phyloP scores from a whole-genome alignment of 2,113 vertebrate genomes.

The Pseudolaguvia tuberculata region DNA sequence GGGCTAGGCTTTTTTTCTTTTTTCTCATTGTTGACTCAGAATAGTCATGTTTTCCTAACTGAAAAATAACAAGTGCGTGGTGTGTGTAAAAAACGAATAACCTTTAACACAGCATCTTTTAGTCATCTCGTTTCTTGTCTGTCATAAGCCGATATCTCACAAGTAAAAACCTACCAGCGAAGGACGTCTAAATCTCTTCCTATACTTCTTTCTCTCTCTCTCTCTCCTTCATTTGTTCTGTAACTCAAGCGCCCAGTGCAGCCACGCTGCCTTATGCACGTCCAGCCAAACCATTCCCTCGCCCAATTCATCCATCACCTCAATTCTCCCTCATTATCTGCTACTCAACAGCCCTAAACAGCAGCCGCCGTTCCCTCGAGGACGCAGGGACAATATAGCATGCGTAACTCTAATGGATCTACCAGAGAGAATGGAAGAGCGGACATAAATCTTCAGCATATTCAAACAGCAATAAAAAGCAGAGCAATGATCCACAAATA shows the following conservation, averaged over 20 bases:
- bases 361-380: not conserved
- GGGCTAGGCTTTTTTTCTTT: not conserved
- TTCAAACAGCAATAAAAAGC: slow-evolving; percentile 40
- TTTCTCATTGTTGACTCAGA: not conserved
- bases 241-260: slow-evolving; percentile 7
- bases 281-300: slow-evolving; percentile 14
- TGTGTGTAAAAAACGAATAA: not conserved
- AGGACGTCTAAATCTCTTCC: too few species aligned
- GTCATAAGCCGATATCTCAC: slow-evolving; percentile 33
- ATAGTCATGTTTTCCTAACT: not conserved
- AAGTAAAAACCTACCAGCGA: not conserved
- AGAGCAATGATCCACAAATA: slow-evolving; percentile 41
- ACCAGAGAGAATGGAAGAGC: slow-evolving; percentile 32
- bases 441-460: slow-evolving; percentile 33
- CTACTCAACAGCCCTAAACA: slow-evolving; percentile 33
- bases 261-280: not conserved
- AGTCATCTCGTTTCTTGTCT: slow-evolving; percentile 38
- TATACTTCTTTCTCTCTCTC: not conserved
- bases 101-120: not conserved
- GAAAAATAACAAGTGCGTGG: not conserved
- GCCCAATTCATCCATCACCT: slow-evolving; percentile 23
- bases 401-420: slow-evolving; percentile 36
- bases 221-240: slow-evolving; percentile 16
- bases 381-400: slow-evolving; percentile 14
- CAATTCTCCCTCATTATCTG: slow-evolving; percentile 40